phyloP scores from a whole-genome alignment of 2,888 invertebrate genomes.

The Philhelius pedissequus region DNA sequence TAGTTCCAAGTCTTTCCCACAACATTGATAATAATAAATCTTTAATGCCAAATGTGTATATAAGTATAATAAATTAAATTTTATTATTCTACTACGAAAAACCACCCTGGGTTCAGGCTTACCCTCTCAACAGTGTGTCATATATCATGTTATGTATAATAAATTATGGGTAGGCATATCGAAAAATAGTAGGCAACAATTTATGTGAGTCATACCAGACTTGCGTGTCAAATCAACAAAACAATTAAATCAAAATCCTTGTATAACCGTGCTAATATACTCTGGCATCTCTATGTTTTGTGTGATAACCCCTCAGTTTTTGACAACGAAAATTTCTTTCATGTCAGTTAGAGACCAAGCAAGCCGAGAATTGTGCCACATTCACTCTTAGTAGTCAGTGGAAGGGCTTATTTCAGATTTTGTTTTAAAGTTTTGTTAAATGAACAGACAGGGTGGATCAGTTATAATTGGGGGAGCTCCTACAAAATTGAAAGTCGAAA shows the following conservation, averaged over 20 bases:
- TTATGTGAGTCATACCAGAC: neutral
- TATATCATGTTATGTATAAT: neutral
- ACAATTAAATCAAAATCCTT: slow-evolving; percentile 34
- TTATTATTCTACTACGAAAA: no score
- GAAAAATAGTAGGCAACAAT: neutral
- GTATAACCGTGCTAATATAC: slow-evolving; percentile 9
- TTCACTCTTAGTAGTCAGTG: neutral
- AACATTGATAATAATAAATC: no score
- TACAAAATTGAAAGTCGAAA: no score
- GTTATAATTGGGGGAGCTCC: no score
- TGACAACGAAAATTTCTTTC: slow-evolving; percentile 19
- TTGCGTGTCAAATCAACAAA: slow-evolving; percentile 23
- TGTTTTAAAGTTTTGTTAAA: neutral
- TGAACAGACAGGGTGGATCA: neutral
- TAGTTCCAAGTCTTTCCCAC: no score
- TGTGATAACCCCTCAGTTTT: slow-evolving; percentile 20
- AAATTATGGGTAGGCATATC: neutral
- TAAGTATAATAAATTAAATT: no score
- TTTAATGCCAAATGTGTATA: no score
- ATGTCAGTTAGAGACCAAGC: neutral
- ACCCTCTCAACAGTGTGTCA: neutral
- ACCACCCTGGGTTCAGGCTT: neutral
- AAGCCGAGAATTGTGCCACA: neutral
- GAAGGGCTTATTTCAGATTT: neutral
- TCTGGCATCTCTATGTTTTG: neutral